Evolutionary conservation across 2,888 invertebrate genomes (phyloP), one percentile per base, ranked within the genome.

Genomic region (Odontothrips loti): DNA sequence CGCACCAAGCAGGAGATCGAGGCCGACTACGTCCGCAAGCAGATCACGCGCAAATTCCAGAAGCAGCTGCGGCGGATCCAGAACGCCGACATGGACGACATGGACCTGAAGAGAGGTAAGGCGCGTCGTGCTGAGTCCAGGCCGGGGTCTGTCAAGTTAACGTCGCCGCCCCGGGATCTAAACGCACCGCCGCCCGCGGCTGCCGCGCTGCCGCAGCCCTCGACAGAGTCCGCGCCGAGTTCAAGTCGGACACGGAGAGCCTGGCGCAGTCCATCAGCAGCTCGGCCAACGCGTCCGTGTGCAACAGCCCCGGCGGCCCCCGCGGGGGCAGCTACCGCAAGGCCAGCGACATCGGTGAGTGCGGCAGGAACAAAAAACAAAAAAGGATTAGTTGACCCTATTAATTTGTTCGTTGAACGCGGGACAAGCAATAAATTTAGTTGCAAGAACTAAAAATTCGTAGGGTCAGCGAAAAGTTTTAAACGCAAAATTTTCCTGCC

Each of bases 1-100:
- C 90, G 97, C 81, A 97, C 97, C 0, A 97, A 97, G 87, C 96
- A 97, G 87, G 96, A 97, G 88, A 97, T 98, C 83, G 96, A 97
- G 87, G 96, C 96, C 0, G 96, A 97, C 87, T 96, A 94, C 87
- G 93, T 95, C 85, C 90, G 97, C 29, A 93, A 95, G 85, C 93
- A 92, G 87, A 92, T 97, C 80, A 93, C 96, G 0, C 91, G 91
- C 84, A 95, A 94, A 87, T 97, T 97, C 87, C 91, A 94, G 15
- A 92, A 94, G 84, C 92, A 95, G 85, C 88, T 97, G 79, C 91
- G 93, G 85, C 91, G 93, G 84, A 95, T 97, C 84, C 93, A 93
- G 85, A 95, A 96, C 86, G 90, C 93, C 10, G 94, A 95, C 86
- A 94, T 96, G 93, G 96, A 96, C 85, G 91, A 92, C 51, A 92